These are phyloP conservation scores for Spongia lamella DNA, from an alignment of 37 sponge, comb jelly and placozoan genomes.

Conservation along the genomic window DNA sequence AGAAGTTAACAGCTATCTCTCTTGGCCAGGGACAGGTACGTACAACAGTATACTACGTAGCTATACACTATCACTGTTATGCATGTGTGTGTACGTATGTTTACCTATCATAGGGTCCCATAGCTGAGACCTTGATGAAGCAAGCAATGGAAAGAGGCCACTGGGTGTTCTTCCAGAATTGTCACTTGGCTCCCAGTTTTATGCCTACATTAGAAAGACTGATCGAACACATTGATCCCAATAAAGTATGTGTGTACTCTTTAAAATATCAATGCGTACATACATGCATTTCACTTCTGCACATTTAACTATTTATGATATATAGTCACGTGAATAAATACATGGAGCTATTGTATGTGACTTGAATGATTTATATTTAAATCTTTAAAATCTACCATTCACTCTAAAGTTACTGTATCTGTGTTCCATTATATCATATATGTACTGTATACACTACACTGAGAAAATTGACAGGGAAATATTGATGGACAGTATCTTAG, in stretches of 20 bases:
- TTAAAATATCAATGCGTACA: neutral
- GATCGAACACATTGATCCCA: constrained; percentile 88
- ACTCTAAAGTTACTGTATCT: no score
- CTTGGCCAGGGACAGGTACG: constrained; percentile 69
- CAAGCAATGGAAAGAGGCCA: constrained; percentile 36
- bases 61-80: neutral
- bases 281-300: no score
- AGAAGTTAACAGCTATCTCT: constrained; percentile 35
- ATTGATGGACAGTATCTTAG: no score
- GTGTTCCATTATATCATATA: constrained; percentile 4
- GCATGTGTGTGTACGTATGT: neutral
- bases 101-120: constrained; percentile 61
- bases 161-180: constrained; percentile 76
- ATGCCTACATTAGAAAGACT: constrained; percentile 41
- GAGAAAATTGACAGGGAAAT: no score
- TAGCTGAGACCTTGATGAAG: constrained; percentile 26
- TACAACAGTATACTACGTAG: neutral
- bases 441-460: no score
- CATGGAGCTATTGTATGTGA: no score
- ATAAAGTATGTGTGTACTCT: constrained; percentile 56
- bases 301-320: no score
- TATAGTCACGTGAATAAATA: no score
- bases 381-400: no score
- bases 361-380: no score
- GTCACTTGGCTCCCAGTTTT: constrained; percentile 61